These are phyloP conservation scores for Magallana angulata DNA, from an alignment of 1,140 invertebrate genomes.

Conservation along the genomic window DNA sequence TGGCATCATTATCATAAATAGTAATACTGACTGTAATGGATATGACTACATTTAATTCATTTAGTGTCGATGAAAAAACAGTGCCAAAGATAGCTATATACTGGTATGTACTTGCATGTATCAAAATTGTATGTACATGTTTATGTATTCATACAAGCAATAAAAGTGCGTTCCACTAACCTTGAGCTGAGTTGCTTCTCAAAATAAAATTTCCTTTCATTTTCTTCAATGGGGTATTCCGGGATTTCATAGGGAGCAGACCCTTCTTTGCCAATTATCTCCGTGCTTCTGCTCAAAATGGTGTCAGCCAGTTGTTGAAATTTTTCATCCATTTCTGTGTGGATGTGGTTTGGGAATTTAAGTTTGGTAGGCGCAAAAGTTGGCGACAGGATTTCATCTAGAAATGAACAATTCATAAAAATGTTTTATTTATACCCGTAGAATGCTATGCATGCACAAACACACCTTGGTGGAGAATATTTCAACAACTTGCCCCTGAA, in stretches of 20 bases:
- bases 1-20: no score
- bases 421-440: no score
- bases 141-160: no score
- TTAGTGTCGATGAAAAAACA: no score
- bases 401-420: not conserved
- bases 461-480: not conserved
- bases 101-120: no score
- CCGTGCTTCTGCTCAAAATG: conserved; percentile 58
- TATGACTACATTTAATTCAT: no score
- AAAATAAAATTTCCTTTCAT: conserved; percentile 94
- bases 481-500: not conserved
- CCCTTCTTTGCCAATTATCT: conserved; percentile 54
- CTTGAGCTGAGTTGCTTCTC: conserved; percentile 90
- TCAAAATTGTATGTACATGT: no score
- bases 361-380: conserved; percentile 66
- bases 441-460: no score
- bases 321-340: conserved; percentile 67
- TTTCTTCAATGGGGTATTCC: conserved; percentile 97
- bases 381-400: conserved; percentile 53
- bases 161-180: conserved; percentile 41
- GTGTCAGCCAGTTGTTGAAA: conserved; percentile 69
- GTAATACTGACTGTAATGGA: no score
- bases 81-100: no score
- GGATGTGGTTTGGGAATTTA: conserved; percentile 69
- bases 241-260: conserved; percentile 91